phyloP scores from a whole-genome alignment of 2,113 vertebrate species.

The Lagopus leucura region DNA sequence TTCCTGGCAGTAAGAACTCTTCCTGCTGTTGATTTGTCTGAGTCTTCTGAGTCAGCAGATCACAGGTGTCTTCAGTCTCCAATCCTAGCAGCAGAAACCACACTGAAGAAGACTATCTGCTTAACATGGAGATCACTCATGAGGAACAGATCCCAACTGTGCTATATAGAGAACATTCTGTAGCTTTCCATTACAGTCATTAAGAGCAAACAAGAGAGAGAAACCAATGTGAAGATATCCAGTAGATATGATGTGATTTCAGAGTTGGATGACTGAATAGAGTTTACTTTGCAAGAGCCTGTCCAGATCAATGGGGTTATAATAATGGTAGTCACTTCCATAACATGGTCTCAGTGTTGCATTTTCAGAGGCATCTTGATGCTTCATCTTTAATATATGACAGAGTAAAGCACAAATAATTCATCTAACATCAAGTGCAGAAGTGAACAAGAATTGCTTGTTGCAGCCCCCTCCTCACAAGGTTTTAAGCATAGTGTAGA shows the following conservation, averaged over 20 bases:
- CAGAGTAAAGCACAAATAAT: neutral
- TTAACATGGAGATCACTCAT: neutral
- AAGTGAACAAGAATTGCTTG: neutral
- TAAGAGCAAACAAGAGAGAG: neutral
- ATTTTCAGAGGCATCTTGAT: fast-evolving
- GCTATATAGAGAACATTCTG: neutral
- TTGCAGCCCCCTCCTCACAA: neutral
- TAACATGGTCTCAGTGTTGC: neutral
- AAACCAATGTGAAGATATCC: neutral
- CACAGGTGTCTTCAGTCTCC: neutral
- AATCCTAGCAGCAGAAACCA: fast-evolving
- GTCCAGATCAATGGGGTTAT: neutral
- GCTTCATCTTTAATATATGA: neutral
- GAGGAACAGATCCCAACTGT: neutral
- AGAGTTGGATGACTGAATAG: neutral
- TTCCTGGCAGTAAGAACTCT: neutral
- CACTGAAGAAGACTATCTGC: neutral
- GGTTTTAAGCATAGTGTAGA: neutral
- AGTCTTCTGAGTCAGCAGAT: fast-evolving
- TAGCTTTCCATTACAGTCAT: neutral
- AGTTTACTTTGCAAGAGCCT: neutral
- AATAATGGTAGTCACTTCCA: neutral
- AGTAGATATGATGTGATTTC: neutral
- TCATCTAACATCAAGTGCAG: neutral
- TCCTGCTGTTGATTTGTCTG: neutral